Base-by-base conservation (phyloP, 2,888 invertebrate genomes). In the Drosophila helvetica region DNA sequence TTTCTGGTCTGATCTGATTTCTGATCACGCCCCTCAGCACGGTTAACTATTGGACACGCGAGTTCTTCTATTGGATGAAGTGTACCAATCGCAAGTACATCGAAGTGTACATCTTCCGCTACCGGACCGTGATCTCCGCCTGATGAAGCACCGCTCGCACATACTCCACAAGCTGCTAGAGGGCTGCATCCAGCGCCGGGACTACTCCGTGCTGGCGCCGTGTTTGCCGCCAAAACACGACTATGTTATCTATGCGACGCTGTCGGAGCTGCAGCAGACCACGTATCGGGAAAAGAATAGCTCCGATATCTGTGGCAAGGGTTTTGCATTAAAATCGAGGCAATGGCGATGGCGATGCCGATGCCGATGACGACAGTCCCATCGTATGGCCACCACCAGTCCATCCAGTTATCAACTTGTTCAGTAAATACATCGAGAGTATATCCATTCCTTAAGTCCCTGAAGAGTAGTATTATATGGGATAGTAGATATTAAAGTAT, bases 171-270 rank as follows among this genome's bases (percentile, higher is more conserved):
- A 98, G 91, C 95, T 98, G 93, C 93, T 99, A 47, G 98, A 98
- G 88, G 98, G 98, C 0, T 96, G 98, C 90, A 98, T 99, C 27
- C 97, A 97, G 94, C 93, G 99, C 79, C 94, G 96, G 86, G 99
- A 98, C 92, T 99, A 99, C 91, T 95, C 96, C 12, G 98, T 98
- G 53, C 93, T 99, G 77, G 97, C 96, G 52, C 98, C 98, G 10
- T 98, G 97, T 92, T 93, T 99, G 78, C 98, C 99, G 9, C 98
- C 98, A 0, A 99, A 99, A 92, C 95, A 97, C 90, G 99, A 99
- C 92, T 99, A 97, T 90, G 98, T 99, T 0, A 93, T 99, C 57
- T 96, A 96, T 84, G 95, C 99, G 9, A 95, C 95, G 10, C 93
- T 99, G 54, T 95, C 96, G 0, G 95, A 96, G 6, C 92, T 96